Base-by-base conservation (phyloP, 2,888 invertebrate genomes). In the Lymantria dispar region DNA sequence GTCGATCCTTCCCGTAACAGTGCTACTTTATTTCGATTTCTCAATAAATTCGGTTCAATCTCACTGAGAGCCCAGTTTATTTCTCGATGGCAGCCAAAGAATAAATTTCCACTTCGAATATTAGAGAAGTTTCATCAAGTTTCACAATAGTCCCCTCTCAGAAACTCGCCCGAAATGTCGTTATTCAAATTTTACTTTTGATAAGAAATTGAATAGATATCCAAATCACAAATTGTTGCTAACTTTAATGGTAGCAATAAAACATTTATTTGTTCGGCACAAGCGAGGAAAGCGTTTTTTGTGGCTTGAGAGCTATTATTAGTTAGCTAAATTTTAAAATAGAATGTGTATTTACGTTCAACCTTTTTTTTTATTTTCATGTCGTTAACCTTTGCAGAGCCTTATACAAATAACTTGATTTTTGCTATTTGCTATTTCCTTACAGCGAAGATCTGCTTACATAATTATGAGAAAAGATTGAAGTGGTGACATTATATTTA, bases 121-220 rank as follows among this genome's bases (percentile, higher is more conserved):
- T 87, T 87, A 85, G 78, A 77, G 81, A 85, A 86, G 78, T 87
- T 80, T 71, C 76, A 75, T 73, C 75, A 79, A 74, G 73, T 80
- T 85, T 75, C 75, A 85, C 85, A 87, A 87, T 85, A 79, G 82
- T 77, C 75, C 78, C 75, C 76, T 76, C 78, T 76, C 71, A 75
- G 70, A 78, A 85, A 85, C 79, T 80, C 74, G 61, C 71, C 68
- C 70, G 70, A 76, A 85, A 83, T 78, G 76, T 78, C 84, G 78
- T 83, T 85, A 85, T 83, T 84, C 83, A 83, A 85, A 81, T 83
- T 82, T 77, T 75, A 80, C 79, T 82, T 84, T 83, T 80, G 83
- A 85, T 85, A 85, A 86, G 80, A 79, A 79, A 83, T 85, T 83
- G 76, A 81, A 87, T 85, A 74, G 82, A 75, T 79, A 80, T 80